Evolutionary conservation across 2,113 vertebrate species (phyloP).

Genomic region (Prochilodus magdalenae): DNA sequence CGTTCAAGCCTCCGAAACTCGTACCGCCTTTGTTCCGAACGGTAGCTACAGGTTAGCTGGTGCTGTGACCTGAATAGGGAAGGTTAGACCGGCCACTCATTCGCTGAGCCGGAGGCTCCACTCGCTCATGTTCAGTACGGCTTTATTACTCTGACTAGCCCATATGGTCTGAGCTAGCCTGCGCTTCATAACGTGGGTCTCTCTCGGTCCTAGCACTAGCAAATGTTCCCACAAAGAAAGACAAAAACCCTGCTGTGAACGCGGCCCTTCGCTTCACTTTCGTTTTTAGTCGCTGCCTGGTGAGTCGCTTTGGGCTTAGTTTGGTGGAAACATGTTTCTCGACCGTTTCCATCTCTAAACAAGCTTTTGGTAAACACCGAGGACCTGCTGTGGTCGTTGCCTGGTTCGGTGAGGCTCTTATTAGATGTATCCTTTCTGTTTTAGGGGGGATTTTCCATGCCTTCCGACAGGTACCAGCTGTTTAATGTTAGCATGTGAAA

Average conservation of each 20-base stretch:
- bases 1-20: not conserved
- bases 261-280: conserved; percentile 30
- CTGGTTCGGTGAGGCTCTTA: not conserved
- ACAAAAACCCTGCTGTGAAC: not conserved
- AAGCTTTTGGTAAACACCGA: not conserved
- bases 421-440: not conserved
- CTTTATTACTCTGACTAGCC: not conserved
- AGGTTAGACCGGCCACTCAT: too few species aligned
- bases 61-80: not conserved
- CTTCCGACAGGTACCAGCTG: not conserved
- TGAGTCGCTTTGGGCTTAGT: not conserved
- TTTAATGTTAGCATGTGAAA: too few species aligned
- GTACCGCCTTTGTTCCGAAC: not conserved
- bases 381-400: not conserved
- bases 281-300: not conserved
- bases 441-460: not conserved
- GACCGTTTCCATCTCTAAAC: too few species aligned
- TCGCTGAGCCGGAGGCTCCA: too few species aligned
- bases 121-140: too few species aligned
- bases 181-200: not conserved
- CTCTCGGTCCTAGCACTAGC: too few species aligned
- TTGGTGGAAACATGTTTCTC: not conserved
- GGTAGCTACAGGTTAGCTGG: not conserved
- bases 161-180: not conserved
- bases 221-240: not conserved